Evolutionary conservation across 2,797 vertebrate genomes (phyloP).

Genomic region (Otolemur crassicaudatus): DNA sequence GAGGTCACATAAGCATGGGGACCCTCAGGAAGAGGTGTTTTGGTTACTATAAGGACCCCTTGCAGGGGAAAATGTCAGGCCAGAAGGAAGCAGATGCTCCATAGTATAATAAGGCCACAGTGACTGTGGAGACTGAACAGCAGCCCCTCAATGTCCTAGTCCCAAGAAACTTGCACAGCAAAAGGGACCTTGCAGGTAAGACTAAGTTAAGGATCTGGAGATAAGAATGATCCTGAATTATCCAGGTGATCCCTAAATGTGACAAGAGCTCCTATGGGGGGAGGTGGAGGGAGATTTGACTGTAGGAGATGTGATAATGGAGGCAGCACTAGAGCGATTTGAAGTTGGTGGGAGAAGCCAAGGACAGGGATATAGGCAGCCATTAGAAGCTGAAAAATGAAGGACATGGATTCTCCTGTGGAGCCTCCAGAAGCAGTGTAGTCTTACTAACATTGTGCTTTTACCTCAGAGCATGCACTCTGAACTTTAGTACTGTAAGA

Average conservation of each 20-base stretch:
- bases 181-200: neutral
- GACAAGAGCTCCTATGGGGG: neutral
- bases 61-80: neutral
- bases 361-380: neutral
- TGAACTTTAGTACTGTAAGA: neutral
- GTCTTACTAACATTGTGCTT: too few species aligned
- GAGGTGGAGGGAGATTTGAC: neutral
- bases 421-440: neutral
- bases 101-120: neutral
- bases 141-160: neutral
- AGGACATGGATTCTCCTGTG: neutral
- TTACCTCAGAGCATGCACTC: too few species aligned
- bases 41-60: neutral
- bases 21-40: neutral
- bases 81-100: neutral
- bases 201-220: neutral
- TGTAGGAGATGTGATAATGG: neutral
- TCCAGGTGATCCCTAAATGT: neutral
- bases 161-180: neutral
- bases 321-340: neutral
- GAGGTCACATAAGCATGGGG: neutral
- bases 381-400: neutral
- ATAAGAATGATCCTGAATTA: neutral
- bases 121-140: neutral
- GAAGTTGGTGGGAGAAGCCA: too few species aligned